phyloP scores from a whole-genome alignment of 2,888 invertebrate species.

The Drosophila putrida region DNA sequence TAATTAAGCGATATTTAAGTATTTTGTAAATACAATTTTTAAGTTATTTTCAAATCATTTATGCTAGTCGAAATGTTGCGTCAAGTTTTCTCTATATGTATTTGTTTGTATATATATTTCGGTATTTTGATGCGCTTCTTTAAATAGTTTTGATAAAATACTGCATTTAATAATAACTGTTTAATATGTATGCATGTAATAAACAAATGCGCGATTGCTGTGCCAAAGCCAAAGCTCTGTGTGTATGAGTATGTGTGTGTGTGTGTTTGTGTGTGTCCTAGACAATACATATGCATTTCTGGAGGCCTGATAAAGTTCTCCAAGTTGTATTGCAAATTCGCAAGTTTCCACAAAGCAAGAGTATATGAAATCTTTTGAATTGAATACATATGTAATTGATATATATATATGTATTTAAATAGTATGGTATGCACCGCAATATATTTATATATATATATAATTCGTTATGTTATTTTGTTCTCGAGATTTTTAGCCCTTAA shows the following conservation, averaged over 20 bases:
- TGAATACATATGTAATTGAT: conserved; percentile 5
- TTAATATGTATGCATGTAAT: conserved; percentile 69
- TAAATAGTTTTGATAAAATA: conserved; percentile 69
- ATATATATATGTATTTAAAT: conserved; percentile 22
- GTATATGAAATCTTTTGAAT: conserved; percentile 24
- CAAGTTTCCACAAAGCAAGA: conserved; percentile 4
- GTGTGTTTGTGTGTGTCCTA: conserved; percentile 4
- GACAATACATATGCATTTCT: conserved; percentile 12
- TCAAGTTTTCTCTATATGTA: conserved; percentile 53
- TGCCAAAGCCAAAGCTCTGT: conserved; percentile 62
- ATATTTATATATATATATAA: conserved; percentile 37
- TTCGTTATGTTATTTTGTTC: conserved; percentile 69
- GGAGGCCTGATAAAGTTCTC: conserved; percentile 17
- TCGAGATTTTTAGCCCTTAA: conserved; percentile 74
- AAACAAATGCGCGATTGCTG: conserved; percentile 76
- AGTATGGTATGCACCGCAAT: conserved; percentile 54
- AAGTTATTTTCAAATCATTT: conserved; percentile 72
- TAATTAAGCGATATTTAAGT: conserved; percentile 76
- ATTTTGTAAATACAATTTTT: conserved; percentile 79
- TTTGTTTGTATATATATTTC: conserved; percentile 22
- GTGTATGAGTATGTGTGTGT: conserved; percentile 2
- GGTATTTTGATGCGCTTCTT: conserved; percentile 49
- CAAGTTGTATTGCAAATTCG: conserved; percentile 13
- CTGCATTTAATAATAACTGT: conserved; percentile 74
- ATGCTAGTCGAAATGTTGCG: conserved; percentile 76